Evolutionary conservation across 1,140 invertebrate genomes (phyloP), one percentile per base, ranked within the genome.

Genomic region (Heliconius melpomene): DNA sequence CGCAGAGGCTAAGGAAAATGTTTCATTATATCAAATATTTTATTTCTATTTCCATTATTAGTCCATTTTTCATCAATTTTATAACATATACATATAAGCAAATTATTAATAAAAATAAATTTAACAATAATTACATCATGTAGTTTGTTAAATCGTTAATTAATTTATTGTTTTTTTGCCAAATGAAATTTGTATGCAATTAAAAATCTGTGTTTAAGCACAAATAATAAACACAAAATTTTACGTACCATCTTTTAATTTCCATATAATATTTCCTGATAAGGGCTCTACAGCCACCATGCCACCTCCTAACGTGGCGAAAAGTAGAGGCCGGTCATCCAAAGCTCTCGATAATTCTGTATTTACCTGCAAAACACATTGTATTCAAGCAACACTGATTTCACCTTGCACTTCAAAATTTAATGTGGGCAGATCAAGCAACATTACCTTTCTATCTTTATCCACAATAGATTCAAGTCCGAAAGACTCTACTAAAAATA

Each of bases 251-350:
- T 99, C 98, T 95, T 97, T 97, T 77, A 98, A 96, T 87, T 96
- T 97, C 98, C 98, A 99, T 86, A 97, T 96, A 85, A 98, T 96
- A 91, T 97, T 95, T 81, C 98, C 99, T 72, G 97, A 97, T 84
- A 95, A 94, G 85, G 97, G 97, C 87, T 98, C 97, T 40, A 99
- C 95, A 40, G 98, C 98, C 84, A 97, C 96, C 84, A 99, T 96
- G 75, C 97, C 96, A 74, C 99, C 99, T 92, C 98, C 98, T 75
- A 99, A 95, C 7, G 98, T 99, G 20, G 98, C 98, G 88, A 99
- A 97, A 80, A 99, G 95, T 76, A 99, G 92, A 73, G 97, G 94
- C 81, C 96, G 94, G 88, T 97, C 96, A 88, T 97, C 97, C 70
- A 93, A 90, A 85, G 97, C 96, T 50, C 96, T 94, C 9, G 96